Evolutionary conservation across 2,797 vertebrate genomes (phyloP).

Genomic region (Spea hammondii): DNA sequence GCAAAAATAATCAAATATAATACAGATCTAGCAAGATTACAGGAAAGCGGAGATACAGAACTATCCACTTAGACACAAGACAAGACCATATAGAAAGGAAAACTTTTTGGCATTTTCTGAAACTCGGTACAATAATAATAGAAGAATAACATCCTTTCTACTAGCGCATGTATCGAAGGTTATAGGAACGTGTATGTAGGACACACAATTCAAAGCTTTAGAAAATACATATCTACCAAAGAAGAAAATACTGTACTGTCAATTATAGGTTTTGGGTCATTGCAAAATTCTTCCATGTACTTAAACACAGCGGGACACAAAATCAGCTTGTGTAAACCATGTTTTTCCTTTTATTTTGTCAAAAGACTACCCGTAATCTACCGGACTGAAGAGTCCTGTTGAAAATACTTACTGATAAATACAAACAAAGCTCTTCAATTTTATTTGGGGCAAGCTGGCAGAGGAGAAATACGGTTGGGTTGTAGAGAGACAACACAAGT

Average conservation of each 20-base stretch:
- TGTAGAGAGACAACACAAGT: no score
- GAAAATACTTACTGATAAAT: conserved; percentile 71
- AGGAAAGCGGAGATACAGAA: conserved; percentile 86
- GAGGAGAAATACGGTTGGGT: no score
- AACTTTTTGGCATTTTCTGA: conserved; percentile 72
- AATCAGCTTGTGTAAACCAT: conserved; percentile 84
- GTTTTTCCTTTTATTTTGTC: conserved; percentile 72
- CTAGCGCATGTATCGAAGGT: conserved; percentile 11
- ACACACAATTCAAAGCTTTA: conserved; percentile 47
- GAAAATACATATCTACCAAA: conserved; percentile 3
- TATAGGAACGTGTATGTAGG: neutral
- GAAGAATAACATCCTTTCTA: neutral
- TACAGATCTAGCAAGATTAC: conserved; percentile 27
- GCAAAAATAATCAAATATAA: conserved; percentile 56
- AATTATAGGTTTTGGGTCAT: conserved; percentile 70
- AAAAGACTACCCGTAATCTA: conserved; percentile 97
- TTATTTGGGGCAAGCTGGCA: neutral
- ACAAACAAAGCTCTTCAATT: neutral
- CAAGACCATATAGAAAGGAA: conserved; percentile 35
- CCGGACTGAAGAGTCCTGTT: conserved; percentile 82
- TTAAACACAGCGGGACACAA: conserved; percentile 75
- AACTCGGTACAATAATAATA: conserved; percentile 69
- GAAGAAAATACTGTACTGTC: conserved; percentile 65
- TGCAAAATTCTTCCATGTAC: conserved; percentile 75
- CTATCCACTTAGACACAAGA: conserved; percentile 54